Evolutionary conservation across 2,113 vertebrate genomes (phyloP).

Genomic region (Podiceps cristatus): DNA sequence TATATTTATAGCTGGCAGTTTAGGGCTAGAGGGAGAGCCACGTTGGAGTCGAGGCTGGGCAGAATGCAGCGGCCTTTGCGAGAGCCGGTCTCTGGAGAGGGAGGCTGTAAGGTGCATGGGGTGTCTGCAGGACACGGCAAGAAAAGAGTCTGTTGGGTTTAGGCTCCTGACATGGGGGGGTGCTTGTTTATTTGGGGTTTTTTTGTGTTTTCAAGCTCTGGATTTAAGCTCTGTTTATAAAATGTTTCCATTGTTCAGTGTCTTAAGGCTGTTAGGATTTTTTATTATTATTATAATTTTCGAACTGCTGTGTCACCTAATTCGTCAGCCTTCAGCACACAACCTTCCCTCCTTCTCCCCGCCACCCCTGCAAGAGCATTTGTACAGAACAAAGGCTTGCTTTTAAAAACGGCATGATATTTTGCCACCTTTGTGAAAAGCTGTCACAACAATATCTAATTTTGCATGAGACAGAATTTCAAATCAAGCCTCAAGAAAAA

Average conservation of each 20-base stretch:
- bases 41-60: not conserved
- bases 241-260: not conserved
- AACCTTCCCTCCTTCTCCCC: slow-evolving; percentile 48
- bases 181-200: not conserved
- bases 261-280: not conserved
- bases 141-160: not conserved
- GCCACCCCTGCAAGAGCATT: slow-evolving; percentile 66
- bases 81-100: not conserved
- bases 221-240: not conserved
- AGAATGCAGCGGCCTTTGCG: slow-evolving; percentile 13
- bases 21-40: not conserved
- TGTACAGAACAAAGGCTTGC: slow-evolving; percentile 80
- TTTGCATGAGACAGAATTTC: slow-evolving; percentile 69
- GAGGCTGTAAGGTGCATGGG: not conserved
- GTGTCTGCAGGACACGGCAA: not conserved
- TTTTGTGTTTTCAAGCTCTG: not conserved
- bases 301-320: slow-evolving; percentile 56
- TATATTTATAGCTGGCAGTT: slow-evolving; percentile 43
- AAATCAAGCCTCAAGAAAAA: slow-evolving; percentile 64
- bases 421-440: slow-evolving; percentile 78
- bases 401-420: slow-evolving; percentile 75
- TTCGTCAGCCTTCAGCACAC: slow-evolving; percentile 53
- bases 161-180: not conserved
- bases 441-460: slow-evolving; percentile 75
- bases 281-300: not conserved